Percentiles rank a stretch among this genome's conserved stretches.
Evolutionary conservation across 2,113 vertebrate species (phyloP).

Genomic region (Pelvicachromis taeniatus): DNA sequence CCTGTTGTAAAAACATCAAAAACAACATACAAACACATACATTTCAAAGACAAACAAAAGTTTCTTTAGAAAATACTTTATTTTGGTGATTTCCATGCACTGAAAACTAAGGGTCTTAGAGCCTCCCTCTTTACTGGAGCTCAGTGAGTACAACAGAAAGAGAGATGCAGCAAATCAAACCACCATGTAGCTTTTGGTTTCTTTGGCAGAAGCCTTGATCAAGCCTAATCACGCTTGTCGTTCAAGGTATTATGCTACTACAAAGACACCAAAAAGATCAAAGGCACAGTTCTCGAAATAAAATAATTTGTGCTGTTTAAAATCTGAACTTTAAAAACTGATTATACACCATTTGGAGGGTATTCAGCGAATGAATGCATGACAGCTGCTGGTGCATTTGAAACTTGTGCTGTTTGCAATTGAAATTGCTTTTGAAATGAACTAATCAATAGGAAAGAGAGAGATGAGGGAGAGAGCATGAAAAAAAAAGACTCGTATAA

Average conservation of each 20-base stretch:
- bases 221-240: neutral
- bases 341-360: neutral
- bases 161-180: neutral
- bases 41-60: neutral
- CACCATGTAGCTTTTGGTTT: neutral
- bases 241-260: neutral
- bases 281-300: neutral
- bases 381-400: neutral
- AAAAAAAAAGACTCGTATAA: neutral
- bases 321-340: neutral
- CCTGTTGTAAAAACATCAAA: neutral
- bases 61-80: neutral
- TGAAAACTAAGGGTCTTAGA: neutral
- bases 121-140: neutral
- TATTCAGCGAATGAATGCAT: neutral
- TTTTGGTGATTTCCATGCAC: neutral
- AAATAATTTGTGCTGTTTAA: neutral
- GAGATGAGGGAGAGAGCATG: neutral
- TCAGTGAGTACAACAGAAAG: neutral
- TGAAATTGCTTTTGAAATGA: neutral
- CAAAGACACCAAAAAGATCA: neutral
- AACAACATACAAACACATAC: neutral
- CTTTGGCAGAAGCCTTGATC: neutral
- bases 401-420: neutral
- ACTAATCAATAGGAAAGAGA: neutral